phyloP scores from a whole-genome alignment of 2,888 invertebrate species.

The Dromius quadrimaculatus region DNA sequence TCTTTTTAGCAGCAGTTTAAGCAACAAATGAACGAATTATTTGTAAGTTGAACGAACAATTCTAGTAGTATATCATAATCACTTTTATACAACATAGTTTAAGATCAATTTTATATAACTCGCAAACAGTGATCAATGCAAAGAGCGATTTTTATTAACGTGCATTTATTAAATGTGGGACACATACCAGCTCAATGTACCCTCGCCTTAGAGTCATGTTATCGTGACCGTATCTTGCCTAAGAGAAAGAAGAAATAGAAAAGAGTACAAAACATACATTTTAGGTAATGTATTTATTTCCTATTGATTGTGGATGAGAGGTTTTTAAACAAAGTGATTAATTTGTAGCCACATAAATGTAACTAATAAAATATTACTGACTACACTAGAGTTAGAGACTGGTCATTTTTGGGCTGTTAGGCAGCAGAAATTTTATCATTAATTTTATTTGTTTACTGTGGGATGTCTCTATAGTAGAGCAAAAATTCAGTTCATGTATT shows the following conservation, averaged over 20 bases:
- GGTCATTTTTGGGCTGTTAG: conserved; percentile 29
- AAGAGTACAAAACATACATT: conserved; percentile 52
- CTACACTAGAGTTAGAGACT: conserved; percentile 45
- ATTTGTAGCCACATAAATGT: conserved; percentile 27
- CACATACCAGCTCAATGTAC: conserved; percentile 46
- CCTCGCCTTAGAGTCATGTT: conserved; percentile 51
- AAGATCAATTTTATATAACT: too few relatives aligned
- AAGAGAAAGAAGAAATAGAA: conserved; percentile 47
- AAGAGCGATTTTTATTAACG: conserved; percentile 27
- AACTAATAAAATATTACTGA: conserved; percentile 29
- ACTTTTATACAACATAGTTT: too few relatives aligned
- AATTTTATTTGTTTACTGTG: too few relatives aligned
- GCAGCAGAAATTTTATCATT: conserved; percentile 6
- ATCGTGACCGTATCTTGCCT: conserved; percentile 50
- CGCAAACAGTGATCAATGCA: conserved; percentile 16
- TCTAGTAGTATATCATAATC: too few relatives aligned
- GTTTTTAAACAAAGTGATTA: conserved; percentile 15
- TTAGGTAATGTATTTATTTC: conserved; percentile 52
- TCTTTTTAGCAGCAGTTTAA: too few relatives aligned
- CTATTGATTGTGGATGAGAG: conserved; percentile 37
- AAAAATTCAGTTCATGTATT: too few relatives aligned
- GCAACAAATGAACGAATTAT: too few relatives aligned
- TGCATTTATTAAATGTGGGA: conserved; percentile 43
- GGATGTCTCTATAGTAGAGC: too few relatives aligned
- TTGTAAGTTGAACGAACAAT: too few relatives aligned